Base-by-base conservation (phyloP, 2,888 invertebrate genomes). In the Schizaphis graminum region DNA sequence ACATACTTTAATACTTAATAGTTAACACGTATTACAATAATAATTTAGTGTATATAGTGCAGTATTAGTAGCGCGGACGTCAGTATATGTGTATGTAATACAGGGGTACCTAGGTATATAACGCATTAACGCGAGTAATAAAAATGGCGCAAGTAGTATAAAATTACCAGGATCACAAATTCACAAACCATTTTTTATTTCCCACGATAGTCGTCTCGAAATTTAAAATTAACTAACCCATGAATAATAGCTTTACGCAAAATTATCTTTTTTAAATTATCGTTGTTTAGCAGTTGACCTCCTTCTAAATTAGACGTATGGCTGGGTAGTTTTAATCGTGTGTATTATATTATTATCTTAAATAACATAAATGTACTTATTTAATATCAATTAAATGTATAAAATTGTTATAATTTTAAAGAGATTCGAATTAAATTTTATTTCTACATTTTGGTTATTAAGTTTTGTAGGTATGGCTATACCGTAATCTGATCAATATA, bases 401-500 rank as follows among this genome's bases (percentile, higher is more conserved):
- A 53, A 53, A 77, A 77, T 3, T 21, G 2, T 35, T 77, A 21
- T 21, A 77, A 77, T 41, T 35, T 21, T 35, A 26, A 35, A 24
- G 8, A 24, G 35, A 21, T 53, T 35, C 24, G 5, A 41, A 88
- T 41, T 41, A 10, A 41, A 77, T 94, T 77, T 77, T 21, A 77
- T 77, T 84, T 26, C 11, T 87, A 61, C 1, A 88, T 88, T 92
- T 49, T 67, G 67, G 53, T 26, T 87, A 88, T 92, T 77, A 92
- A 53, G 92, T 92, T 93, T 93, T 93, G 53, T n/a, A 44, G 53
- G 92, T 44, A 93, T 93, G 92, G 92, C 53, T n/a, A 89, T 93
- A 93, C 92, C 92, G 92, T 93, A 61, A 92, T 89, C 77, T 91
- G 85, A 94, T 94, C 93, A 94, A 94, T 93, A 93, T 91, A 93